Conservation (phyloP, 2,888 invertebrate species). For the Mesochorus sp. region DNA sequence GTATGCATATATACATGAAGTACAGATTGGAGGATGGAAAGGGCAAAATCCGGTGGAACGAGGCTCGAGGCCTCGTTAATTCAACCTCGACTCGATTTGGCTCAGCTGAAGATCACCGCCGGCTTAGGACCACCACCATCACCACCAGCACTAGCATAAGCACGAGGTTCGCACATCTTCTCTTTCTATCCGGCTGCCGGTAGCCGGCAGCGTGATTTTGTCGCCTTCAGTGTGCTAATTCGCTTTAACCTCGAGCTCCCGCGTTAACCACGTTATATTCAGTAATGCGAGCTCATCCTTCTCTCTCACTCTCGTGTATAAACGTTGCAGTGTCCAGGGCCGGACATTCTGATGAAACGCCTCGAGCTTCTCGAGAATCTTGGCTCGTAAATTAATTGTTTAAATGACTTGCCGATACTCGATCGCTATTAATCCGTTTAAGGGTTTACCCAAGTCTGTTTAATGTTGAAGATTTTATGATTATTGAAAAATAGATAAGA, state of each 20-base stretch:
- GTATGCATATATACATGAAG: not conserved
- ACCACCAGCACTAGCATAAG: not conserved
- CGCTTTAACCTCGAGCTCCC: conserved; percentile 78
- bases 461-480: not conserved
- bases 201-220: conserved; percentile 53
- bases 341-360: conserved; percentile 45
- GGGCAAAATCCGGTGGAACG: conserved; percentile 51
- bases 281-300: conserved; percentile 76
- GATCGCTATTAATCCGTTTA: not conserved
- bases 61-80: conserved; percentile 65
- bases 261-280: conserved; percentile 78
- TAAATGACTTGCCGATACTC: not conserved
- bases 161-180: conserved; percentile 37
- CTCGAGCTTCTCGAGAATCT: conserved; percentile 57
- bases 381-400: conserved; percentile 32
- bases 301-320: conserved; percentile 67
- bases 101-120: conserved; percentile 71
- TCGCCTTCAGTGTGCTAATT: conserved; percentile 67
- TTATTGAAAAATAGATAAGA: no score
- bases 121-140: conserved; percentile 66
- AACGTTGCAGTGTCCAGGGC: conserved; percentile 13
- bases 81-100: conserved; percentile 65
- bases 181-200: conserved; percentile 38
- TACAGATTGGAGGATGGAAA: conserved; percentile 32
- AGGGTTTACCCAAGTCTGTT: not conserved